Conservation (phyloP, 2,888 invertebrate species). For the Norana najaformis region DNA sequence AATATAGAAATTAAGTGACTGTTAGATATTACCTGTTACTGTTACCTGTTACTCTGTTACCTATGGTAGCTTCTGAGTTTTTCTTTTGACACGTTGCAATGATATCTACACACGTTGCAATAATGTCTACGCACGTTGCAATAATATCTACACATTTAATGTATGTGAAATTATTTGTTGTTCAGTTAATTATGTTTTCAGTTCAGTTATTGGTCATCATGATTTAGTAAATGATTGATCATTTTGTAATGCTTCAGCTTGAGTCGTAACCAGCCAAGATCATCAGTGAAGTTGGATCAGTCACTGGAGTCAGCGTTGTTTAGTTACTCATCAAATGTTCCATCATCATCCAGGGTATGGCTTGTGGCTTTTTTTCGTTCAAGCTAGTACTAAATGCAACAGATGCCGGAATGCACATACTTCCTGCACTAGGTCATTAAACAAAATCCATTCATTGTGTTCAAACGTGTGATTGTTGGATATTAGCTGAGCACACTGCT, state of each 20-base stretch:
- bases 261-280: slow-evolving; percentile 8
- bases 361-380: too few relatives aligned
- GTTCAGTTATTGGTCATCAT: too few relatives aligned
- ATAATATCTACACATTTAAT: neutral
- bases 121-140: neutral
- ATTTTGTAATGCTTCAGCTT: neutral
- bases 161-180: neutral
- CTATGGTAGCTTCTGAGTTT: too few relatives aligned
- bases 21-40: too few relatives aligned
- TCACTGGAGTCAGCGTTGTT: neutral
- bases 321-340: neutral
- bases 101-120: neutral
- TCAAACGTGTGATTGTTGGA: neutral
- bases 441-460: neutral
- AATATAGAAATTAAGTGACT: too few relatives aligned
- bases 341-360: neutral
- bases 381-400: too few relatives aligned
- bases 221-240: neutral
- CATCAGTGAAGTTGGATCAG: neutral
- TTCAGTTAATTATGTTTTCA: too few relatives aligned
- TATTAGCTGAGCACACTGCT: neutral
- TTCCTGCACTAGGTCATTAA: too few relatives aligned
- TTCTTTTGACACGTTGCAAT: too few relatives aligned
- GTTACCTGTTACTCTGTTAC: too few relatives aligned
- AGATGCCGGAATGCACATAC: too few relatives aligned